phyloP scores from a whole-genome alignment of 2,888 invertebrate species.

The Torymus auratus region DNA sequence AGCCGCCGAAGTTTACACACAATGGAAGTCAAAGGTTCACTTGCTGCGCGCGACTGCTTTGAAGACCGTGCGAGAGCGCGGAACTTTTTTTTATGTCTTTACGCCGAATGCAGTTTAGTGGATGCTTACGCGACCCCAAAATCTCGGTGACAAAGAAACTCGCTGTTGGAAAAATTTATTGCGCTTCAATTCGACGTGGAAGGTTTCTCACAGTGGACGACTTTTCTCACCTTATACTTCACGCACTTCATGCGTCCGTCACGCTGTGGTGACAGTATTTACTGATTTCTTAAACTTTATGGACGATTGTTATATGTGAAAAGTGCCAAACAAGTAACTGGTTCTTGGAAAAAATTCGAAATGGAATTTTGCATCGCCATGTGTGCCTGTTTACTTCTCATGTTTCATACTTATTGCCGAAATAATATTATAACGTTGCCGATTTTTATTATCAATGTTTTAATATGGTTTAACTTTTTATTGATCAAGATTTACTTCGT shows the following conservation, averaged over 20 bases:
- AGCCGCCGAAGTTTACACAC: not conserved
- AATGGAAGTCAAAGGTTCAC: constrained; percentile 36
- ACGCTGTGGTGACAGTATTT: no score
- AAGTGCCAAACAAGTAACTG: no score
- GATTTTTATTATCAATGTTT: no score
- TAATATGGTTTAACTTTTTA: no score
- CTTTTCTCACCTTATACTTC: constrained; percentile 4
- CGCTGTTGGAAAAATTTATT: constrained; percentile 12
- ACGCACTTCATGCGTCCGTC: not conserved
- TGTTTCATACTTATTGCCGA: no score
- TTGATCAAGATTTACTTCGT: no score
- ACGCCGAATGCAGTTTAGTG: not conserved
- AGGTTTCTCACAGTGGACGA: constrained; percentile 12
- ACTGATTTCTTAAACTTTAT: no score
- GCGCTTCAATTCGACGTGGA: constrained; percentile 4
- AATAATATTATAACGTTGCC: no score
- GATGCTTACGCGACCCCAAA: constrained; percentile 8
- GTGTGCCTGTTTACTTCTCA: no score
- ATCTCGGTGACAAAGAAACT: not conserved
- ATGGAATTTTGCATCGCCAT: no score
- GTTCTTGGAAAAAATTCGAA: no score
- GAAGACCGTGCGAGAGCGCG: not conserved
- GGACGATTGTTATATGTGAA: no score
- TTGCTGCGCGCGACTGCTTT: constrained; percentile 1
- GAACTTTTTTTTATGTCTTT: not conserved